phyloP scores from a whole-genome alignment of 1,140 invertebrate species.

The Drosophila nannoptera region DNA sequence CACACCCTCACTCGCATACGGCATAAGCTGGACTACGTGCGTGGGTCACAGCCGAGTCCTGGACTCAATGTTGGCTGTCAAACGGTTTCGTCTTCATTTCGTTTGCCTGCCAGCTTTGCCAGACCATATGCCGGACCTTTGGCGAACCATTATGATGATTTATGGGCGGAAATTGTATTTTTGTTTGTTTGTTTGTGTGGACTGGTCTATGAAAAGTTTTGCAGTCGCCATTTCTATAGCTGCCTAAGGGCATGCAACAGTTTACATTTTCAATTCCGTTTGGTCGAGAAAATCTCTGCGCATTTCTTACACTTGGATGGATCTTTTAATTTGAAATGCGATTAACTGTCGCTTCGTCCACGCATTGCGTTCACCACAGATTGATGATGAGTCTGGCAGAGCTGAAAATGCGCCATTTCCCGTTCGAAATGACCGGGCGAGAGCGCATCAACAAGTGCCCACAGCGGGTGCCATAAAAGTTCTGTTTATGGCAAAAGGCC shows the following conservation, averaged over 20 bases:
- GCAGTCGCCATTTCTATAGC: slow-evolving; percentile 7
- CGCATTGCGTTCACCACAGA: slow-evolving; percentile 29
- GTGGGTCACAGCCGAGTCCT: slow-evolving; percentile 5
- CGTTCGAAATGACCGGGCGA: slow-evolving; percentile 6
- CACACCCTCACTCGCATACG: not conserved
- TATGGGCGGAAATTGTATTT: slow-evolving; percentile 74
- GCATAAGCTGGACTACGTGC: slow-evolving; percentile 10
- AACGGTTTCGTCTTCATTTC: slow-evolving; percentile 71
- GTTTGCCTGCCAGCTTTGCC: slow-evolving; percentile 27
- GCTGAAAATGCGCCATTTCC: slow-evolving; percentile 44
- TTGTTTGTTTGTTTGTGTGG: slow-evolving; percentile 21
- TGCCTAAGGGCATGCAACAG: slow-evolving; percentile 63
- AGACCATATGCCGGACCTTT: slow-evolving; percentile 30
- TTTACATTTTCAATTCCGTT: slow-evolving; percentile 55
- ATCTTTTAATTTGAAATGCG: slow-evolving; percentile 70
- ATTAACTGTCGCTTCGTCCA: slow-evolving; percentile 38
- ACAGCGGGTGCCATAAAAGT: slow-evolving; percentile 1
- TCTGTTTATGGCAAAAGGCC: slow-evolving; percentile 18
- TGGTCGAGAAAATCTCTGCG: slow-evolving; percentile 45
- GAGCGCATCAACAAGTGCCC: slow-evolving; percentile 32
- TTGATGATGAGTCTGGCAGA: slow-evolving; percentile 37
- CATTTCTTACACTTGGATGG: slow-evolving; percentile 56
- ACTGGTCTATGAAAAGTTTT: slow-evolving; percentile 14
- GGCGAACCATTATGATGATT: slow-evolving; percentile 68
- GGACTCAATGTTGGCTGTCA: slow-evolving; percentile 51